These are phyloP conservation scores for Megalops atlanticus DNA, from an alignment of 2,113 vertebrate species.

Conservation along the genomic window DNA sequence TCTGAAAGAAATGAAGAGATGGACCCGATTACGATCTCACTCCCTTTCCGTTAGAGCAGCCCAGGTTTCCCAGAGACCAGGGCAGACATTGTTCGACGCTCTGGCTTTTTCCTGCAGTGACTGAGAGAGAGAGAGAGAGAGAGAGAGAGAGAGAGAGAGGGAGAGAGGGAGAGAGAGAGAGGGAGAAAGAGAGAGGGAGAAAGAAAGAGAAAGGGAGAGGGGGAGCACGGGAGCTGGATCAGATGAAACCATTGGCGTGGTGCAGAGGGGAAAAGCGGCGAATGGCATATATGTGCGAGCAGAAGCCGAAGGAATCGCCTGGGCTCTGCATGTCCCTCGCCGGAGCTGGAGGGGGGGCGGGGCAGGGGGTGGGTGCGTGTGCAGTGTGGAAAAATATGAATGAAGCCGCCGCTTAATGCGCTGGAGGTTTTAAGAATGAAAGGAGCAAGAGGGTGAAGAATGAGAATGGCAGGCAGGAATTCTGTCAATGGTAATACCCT, in stretches of 20 bases:
- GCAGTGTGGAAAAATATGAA: constrained; percentile 19
- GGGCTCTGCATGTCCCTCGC: not conserved
- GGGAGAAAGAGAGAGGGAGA: not conserved
- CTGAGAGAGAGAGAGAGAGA: not conserved
- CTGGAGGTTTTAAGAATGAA: constrained; percentile 31
- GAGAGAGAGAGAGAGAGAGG: not conserved
- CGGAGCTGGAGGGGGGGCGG: not conserved
- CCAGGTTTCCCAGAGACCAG: not conserved
- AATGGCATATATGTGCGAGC: not conserved
- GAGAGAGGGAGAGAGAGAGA: not conserved
- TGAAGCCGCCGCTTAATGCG: constrained; percentile 14
- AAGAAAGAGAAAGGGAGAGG: not conserved
- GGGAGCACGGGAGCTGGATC: not conserved
- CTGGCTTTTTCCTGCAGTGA: not conserved
- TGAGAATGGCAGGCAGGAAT: constrained; percentile 20
- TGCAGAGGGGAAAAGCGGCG: constrained; percentile 10
- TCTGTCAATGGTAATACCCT: not conserved
- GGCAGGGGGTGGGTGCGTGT: constrained; percentile 3
- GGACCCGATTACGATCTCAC: not conserved
- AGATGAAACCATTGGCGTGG: constrained; percentile 9
- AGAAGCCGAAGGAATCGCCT: not conserved
- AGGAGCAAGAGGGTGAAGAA: constrained; percentile 15
- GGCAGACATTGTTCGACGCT: not conserved
- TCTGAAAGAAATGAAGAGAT: not conserved
- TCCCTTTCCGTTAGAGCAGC: not conserved